phyloP scores from a whole-genome alignment of 64 coral and sea anemone species.

The Pocillopora verrucosa region DNA sequence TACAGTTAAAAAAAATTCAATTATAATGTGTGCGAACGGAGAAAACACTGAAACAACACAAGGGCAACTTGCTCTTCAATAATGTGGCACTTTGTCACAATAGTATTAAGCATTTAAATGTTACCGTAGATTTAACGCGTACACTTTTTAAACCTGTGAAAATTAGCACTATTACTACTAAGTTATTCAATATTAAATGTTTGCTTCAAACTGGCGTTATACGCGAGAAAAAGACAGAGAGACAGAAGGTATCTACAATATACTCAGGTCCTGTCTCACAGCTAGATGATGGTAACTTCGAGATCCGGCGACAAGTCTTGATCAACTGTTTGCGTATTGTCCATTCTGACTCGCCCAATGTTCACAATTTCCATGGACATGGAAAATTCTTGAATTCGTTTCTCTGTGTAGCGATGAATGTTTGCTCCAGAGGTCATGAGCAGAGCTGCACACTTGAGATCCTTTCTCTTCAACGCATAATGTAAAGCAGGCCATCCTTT shows the following conservation, averaged over 20 bases:
- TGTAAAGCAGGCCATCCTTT: constrained; percentile 63
- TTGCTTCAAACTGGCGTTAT: too few relatives aligned
- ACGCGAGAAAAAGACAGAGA: too few relatives aligned
- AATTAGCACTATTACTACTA: background rate
- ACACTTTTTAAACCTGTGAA: background rate
- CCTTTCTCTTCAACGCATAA: constrained; percentile 41
- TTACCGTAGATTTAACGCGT: background rate
- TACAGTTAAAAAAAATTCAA: background rate
- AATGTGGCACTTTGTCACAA: background rate
- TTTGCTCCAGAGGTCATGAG: constrained; percentile 42
- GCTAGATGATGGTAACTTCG: constrained; percentile 29
- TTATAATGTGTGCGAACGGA: background rate
- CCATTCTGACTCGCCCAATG: constrained; percentile 31
- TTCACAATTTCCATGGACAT: constrained; percentile 54
- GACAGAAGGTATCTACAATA: too few relatives aligned
- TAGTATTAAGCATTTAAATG: too few relatives aligned
- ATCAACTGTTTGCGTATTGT: background rate
- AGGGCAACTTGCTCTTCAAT: background rate
- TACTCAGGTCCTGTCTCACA: background rate
- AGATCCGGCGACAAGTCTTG: background rate
- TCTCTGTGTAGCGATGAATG: constrained; percentile 45
- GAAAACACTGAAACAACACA: background rate
- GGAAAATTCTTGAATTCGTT: constrained; percentile 58
- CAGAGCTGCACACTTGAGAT: constrained; percentile 61
- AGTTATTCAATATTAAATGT: too few relatives aligned